Conservation (phyloP, 2,888 invertebrate species). For the Ophioninae sp. region DNA sequence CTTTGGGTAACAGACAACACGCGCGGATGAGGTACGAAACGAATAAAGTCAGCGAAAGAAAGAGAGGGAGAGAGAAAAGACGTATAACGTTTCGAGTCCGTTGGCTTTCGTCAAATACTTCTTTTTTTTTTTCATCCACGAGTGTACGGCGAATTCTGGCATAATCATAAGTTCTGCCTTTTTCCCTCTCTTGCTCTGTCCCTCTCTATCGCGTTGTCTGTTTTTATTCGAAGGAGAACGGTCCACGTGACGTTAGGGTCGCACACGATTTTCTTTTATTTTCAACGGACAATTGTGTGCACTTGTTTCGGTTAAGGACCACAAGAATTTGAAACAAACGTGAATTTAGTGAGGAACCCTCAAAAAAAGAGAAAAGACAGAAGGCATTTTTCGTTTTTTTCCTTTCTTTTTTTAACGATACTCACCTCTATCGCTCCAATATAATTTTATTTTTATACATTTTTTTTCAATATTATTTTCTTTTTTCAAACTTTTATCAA, state of each 20-base stretch:
- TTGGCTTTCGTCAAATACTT: slow-evolving; percentile 37
- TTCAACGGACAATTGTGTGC: too few relatives aligned
- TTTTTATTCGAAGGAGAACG: slow-evolving; percentile 32
- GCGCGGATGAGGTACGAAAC: slow-evolving; percentile 6
- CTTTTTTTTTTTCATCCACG: slow-evolving; percentile 3
- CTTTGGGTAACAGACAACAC: slow-evolving; percentile 17
- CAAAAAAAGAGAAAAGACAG: background rate
- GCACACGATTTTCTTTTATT: slow-evolving; percentile 24
- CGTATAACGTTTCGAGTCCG: slow-evolving; percentile 51
- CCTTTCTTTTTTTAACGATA: too few relatives aligned
- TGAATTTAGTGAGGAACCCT: background rate
- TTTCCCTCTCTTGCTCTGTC: slow-evolving; percentile 9
- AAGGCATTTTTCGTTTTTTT: too few relatives aligned
- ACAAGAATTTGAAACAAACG: background rate
- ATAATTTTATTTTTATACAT: too few relatives aligned
- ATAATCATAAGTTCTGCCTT: slow-evolving; percentile 31
- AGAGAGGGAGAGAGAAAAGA: slow-evolving; percentile 23
- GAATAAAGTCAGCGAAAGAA: background rate
- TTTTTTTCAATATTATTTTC: too few relatives aligned
- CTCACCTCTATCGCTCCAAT: too few relatives aligned
- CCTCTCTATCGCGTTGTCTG: background rate
- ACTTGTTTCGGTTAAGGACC: background rate
- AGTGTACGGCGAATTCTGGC: too few relatives aligned
- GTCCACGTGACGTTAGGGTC: slow-evolving; percentile 56
- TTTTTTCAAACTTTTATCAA: too few relatives aligned